A percentile compares a stretch with the other conserved stretches of the same genome.
Evolutionary conservation across 2,797 vertebrate genomes (phyloP).

Genomic region (Ibycter americanus): DNA sequence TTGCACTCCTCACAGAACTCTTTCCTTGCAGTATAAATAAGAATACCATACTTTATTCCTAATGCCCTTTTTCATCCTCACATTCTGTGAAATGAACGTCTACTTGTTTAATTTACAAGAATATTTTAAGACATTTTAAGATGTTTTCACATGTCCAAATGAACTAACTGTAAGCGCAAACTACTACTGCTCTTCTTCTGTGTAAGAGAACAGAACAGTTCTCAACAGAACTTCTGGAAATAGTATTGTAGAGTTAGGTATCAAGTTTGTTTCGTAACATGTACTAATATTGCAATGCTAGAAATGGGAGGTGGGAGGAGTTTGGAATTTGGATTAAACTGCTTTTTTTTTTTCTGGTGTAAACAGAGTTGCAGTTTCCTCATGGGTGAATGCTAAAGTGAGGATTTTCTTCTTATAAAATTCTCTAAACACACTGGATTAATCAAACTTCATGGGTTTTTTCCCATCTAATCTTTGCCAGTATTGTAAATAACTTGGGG

Average conservation of each 20-base stretch:
- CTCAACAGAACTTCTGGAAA: not conserved
- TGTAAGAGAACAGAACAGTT: not conserved
- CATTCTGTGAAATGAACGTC: not conserved
- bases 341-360: not conserved
- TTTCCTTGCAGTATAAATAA: not conserved
- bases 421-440: not conserved
- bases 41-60: not conserved
- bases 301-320: not conserved
- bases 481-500: not conserved
- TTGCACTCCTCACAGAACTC: not conserved
- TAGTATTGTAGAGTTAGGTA: not conserved
- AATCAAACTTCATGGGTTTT: not conserved
- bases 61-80: not conserved
- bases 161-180: not conserved
- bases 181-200: not conserved
- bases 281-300: not conserved
- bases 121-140: not conserved
- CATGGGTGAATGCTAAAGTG: not conserved
- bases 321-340: constrained; percentile 4
- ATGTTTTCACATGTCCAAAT: not conserved
- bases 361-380: not conserved
- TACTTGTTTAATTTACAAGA: not conserved
- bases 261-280: not conserved
- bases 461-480: not conserved
- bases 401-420: not conserved